Evolutionary conservation across 2,113 vertebrate genomes (phyloP), one percentile per base, ranked within the genome.

Genomic region (Ia io): DNA sequence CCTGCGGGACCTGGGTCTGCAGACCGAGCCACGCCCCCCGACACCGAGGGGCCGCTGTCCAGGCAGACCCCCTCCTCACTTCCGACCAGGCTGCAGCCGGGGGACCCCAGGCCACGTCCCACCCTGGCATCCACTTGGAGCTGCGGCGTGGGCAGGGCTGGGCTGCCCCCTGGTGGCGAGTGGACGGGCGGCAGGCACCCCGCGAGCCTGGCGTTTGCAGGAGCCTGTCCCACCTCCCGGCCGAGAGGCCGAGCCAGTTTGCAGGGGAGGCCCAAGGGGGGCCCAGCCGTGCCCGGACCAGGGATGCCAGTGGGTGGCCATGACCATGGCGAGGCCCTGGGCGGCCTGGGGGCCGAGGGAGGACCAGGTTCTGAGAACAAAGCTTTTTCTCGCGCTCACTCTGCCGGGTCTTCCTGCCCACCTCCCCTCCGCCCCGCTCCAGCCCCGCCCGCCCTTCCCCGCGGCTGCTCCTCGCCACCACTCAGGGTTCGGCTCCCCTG

Each of bases 151-250:
- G 9, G 76, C 10, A 1, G 86, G 42, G 80, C 83, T 23, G 59
- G 20, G 37, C 84, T 88, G 97, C 97, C 97, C 97, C 79, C 97
- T 97, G 95, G 96, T 61, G 97, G 94, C 90, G 6, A 9, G 1
- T 0, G 10, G 35, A 28, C 18, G 14, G 63, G 40, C 0, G 30
- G 32, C 10, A 5, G n/a, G 67, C 1, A 10, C 37, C 42, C 7
- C 6, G 56, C 4, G 16, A 5, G 71, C 71, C 42, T 0, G 23
- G 47, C 25, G 1, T 22, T 49, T 32, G 63, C 63, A 17, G 63
- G 63, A 30, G 14, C 44, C 35, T 0, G 32, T 28, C 42, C 9
- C 22, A 2, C 28, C 10, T 32, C 61, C 63, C 7, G 30, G 18
- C 67, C 40, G 40, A 5, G 16, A 0, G 2, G 35, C 74, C 6